These are phyloP conservation scores for Melanogrammus aeglefinus DNA, from an alignment of 2,797 vertebrate genomes.

Conservation along the genomic window DNA sequence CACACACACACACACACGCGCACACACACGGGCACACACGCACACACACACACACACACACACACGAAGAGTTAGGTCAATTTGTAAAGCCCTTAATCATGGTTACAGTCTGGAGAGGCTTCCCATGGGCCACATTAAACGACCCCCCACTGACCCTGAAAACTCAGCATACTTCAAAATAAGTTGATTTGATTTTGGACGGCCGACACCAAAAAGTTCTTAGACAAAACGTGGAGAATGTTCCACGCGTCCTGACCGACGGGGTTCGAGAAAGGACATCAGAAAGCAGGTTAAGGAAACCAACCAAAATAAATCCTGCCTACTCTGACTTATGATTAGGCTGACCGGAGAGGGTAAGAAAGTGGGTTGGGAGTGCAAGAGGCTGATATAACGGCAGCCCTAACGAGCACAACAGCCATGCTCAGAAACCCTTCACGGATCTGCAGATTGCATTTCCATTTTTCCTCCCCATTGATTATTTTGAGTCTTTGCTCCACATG, in stretches of 20 bases:
- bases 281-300: neutral
- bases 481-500: no score
- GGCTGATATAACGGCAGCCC: no score
- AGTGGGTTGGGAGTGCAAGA: no score
- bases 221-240: neutral
- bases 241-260: neutral
- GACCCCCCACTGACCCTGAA: no score
- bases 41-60: neutral
- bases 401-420: no score
- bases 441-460: no score
- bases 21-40: neutral
- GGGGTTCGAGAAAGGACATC: neutral
- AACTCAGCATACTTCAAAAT: neutral
- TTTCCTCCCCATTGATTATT: no score
- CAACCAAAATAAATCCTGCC: no score
- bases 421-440: no score
- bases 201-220: neutral
- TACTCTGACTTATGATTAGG: no score
- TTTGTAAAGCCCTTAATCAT: neutral
- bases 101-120: neutral
- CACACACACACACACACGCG: conserved; percentile 5
- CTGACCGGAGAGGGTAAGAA: no score
- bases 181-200: neutral
- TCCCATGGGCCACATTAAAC: neutral
- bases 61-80: neutral